Conservation (phyloP, 2,797 vertebrate species). For the Lophotriccus pileatus region DNA sequence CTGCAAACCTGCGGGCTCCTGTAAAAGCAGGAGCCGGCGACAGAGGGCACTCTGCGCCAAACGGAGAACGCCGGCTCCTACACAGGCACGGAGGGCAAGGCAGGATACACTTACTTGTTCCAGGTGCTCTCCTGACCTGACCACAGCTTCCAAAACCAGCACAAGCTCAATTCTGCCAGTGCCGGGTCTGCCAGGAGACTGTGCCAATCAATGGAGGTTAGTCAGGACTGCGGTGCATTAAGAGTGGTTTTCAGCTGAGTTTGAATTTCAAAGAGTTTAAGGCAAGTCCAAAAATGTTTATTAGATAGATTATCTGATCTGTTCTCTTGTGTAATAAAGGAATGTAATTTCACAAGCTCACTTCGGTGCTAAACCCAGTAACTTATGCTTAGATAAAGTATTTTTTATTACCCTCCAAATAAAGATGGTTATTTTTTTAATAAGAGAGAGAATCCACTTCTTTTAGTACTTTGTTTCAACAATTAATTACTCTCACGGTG, state of each 20-base stretch:
- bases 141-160: not conserved
- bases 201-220: not conserved
- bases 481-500: not conserved
- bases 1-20: not conserved
- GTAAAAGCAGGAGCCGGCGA: not conserved
- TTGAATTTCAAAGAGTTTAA: not conserved
- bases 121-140: not conserved
- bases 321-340: not conserved
- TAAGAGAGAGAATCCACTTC: not conserved
- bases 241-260: not conserved
- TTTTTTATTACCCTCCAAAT: not conserved
- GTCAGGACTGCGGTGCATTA: not conserved
- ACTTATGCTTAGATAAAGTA: not conserved
- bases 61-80: not conserved
- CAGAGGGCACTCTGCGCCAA: not conserved
- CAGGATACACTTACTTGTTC: not conserved
- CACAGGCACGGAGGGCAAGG: not conserved
- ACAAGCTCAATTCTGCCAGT: not conserved
- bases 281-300: not conserved
- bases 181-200: not conserved
- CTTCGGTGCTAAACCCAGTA: not conserved
- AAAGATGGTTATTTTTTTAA: not conserved
- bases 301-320: not conserved
- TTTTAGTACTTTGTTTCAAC: not conserved
- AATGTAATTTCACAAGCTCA: not conserved